These are phyloP conservation scores for Ophion ventricosus DNA, from an alignment of 2,888 invertebrate genomes.

Conservation along the genomic window DNA sequence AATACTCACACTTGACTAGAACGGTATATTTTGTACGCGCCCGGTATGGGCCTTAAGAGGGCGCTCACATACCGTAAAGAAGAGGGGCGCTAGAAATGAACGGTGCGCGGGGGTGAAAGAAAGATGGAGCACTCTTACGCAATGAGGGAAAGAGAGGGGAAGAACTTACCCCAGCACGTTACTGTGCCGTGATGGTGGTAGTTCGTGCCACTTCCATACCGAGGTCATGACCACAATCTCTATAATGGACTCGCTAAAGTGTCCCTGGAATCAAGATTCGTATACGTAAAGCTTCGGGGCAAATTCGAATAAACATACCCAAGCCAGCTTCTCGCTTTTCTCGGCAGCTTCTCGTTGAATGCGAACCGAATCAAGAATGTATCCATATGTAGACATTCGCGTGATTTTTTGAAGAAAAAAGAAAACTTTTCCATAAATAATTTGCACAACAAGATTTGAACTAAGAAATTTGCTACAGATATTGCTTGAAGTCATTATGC, in stretches of 20 bases:
- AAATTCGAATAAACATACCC: constrained; percentile 64
- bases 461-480: not conserved
- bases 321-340: constrained; percentile 11
- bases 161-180: constrained; percentile 69
- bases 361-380: not conserved
- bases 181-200: constrained; percentile 45
- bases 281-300: constrained; percentile 46
- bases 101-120: constrained; percentile 60
- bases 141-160: constrained; percentile 65
- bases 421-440: not conserved
- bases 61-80: constrained; percentile 51
- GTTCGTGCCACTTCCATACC: constrained; percentile 32
- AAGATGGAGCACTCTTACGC: constrained; percentile 69
- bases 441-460: not conserved
- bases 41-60: constrained; percentile 32
- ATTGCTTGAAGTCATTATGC: not conserved
- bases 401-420: too few species aligned
- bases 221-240: constrained; percentile 81
- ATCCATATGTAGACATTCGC: too few species aligned
- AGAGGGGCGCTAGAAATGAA: constrained; percentile 65
- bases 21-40: constrained; percentile 29
- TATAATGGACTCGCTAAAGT: constrained; percentile 82
- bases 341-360: constrained; percentile 28
- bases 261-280: constrained; percentile 69
- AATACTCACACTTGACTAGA: constrained; percentile 52